Conservation (phyloP, 2,888 invertebrate genomes). For the Griposia aprilina region DNA sequence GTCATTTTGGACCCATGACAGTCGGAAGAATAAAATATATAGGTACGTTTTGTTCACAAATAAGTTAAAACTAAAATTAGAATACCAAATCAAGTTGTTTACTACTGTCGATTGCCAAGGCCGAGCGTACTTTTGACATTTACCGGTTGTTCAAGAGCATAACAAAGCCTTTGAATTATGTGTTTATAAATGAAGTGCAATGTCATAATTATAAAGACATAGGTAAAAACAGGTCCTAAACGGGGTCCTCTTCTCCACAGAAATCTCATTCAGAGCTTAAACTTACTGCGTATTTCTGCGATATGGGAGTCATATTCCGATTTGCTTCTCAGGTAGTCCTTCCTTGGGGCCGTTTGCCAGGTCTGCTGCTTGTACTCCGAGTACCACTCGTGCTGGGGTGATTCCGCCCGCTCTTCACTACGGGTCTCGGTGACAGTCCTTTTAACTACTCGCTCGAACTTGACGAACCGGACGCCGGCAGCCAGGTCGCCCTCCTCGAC, state of each 20-base stretch:
- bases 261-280: neutral
- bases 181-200: conserved; percentile 4
- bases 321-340: conserved; percentile 94
- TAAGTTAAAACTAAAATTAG: conserved; percentile 65
- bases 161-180: conserved; percentile 18
- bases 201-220: neutral
- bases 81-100: conserved; percentile 77
- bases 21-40: conserved; percentile 47
- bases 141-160: conserved; percentile 64
- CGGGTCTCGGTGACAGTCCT: conserved; percentile 91
- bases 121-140: conserved; percentile 74
- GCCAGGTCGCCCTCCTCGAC: conserved; percentile 92
- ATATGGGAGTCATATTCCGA: conserved; percentile 97
- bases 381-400: conserved; percentile 88
- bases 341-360: conserved; percentile 92
- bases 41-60: conserved; percentile 49
- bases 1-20: conserved; percentile 55
- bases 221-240: neutral
- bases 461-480: conserved; percentile 92
- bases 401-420: conserved; percentile 83
- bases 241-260: neutral
- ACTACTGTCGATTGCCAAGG: conserved; percentile 75
- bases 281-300: conserved; percentile 95
- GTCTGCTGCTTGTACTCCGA: conserved; percentile 88
- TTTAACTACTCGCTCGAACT: conserved; percentile 93